phyloP scores from a whole-genome alignment of 2,888 invertebrate species.

The Lithosia quadra region DNA sequence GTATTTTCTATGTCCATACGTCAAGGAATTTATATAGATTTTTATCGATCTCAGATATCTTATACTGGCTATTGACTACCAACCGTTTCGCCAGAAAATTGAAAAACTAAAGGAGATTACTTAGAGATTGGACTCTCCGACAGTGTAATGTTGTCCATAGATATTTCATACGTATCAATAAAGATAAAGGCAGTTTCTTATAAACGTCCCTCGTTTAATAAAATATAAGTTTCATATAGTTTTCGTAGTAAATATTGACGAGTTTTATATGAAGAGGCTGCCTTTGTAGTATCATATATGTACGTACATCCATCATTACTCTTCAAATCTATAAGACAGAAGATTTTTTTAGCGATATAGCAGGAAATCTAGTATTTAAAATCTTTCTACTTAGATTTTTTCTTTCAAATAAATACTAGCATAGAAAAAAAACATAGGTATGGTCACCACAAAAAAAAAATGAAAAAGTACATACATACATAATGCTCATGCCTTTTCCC shows the following conservation, averaged over 20 bases:
- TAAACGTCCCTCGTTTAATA: constrained; percentile 15
- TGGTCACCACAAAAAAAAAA: too few species aligned
- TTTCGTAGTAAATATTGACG: constrained; percentile 9
- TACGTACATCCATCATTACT: not conserved
- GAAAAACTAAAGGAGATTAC: constrained; percentile 13
- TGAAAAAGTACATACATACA: too few species aligned
- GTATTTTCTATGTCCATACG: too few species aligned
- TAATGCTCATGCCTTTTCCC: too few species aligned
- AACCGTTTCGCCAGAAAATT: constrained; percentile 14
- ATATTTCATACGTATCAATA: constrained; percentile 20
- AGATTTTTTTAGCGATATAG: not conserved
- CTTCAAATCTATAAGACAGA: not conserved
- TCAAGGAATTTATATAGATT: not conserved
- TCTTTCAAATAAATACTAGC: too few species aligned
- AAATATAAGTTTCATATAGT: constrained; percentile 4
- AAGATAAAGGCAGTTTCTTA: constrained; percentile 12
- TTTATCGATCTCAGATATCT: not conserved
- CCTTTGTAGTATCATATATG: not conserved
- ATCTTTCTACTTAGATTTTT: too few species aligned
- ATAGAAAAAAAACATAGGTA: too few species aligned
- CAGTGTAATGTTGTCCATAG: constrained; percentile 19
- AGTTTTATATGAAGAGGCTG: not conserved
- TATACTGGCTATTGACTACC: constrained; percentile 15
- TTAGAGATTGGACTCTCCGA: constrained; percentile 15
- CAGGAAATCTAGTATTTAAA: too few species aligned